Evolutionary conservation across 2,797 vertebrate species (phyloP), one percentile per base, ranked within the genome.

Genomic region (Harpagifer antarcticus): DNA sequence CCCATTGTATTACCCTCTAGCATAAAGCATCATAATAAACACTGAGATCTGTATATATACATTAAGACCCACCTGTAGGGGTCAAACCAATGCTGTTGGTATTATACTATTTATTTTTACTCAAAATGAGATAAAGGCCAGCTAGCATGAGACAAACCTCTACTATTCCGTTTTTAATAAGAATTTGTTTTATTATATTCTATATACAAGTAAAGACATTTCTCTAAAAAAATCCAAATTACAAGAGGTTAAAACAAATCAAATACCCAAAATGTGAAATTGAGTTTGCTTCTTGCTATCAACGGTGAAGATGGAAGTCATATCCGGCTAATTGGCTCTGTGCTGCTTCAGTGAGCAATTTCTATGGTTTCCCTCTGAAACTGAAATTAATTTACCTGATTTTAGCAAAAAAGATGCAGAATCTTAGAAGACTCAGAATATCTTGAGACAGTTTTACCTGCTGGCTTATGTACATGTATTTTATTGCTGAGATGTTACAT

Each of bases 261-360:
- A 31, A 59, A 67, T 66, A 55, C 55, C 56, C 52, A 45, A 48
- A 53, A 43, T 54, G 76, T 45, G 67, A 58, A 17, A 15, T 79
- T 55, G 2, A 37, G 54, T n/a, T 16, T 59, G 10, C 9, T 45
- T 9, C 9, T 66, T 17, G 1, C 37, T 52, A 40, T 65, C 50
- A 40, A 64, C 27, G 63, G 8, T 37, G 49, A 43, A 66, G 49
- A 77, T 70, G 31, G 60, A 77, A 79, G 63, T 48, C 65, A 48
- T 40, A 52, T 3, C 59, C 56, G 40, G 49, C 3, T 2, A 10
- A 74, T 60, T 20, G 33, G 27, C 72, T 13, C 52, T 23, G 1
- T 19, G 44, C 53, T 62, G 66, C 55, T 82, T 20, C 12, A 2
- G 33, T 37, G 33, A 37, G 33, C 33, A 37, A 37, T 37, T 37